Conservation (phyloP, 2,113 vertebrate species). For the Telmatochromis sp. region DNA sequence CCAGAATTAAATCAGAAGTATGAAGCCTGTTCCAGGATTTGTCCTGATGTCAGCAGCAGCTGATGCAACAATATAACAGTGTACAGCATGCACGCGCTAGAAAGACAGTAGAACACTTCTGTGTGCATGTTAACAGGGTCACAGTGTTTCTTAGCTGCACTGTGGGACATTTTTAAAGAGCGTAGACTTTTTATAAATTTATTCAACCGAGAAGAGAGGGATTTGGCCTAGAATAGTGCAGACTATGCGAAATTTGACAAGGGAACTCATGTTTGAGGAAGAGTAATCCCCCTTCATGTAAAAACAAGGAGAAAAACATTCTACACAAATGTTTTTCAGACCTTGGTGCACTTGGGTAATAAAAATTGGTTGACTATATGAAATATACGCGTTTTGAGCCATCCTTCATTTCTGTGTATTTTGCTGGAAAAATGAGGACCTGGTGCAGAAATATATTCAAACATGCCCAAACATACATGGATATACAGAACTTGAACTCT, state of each 20-base stretch:
- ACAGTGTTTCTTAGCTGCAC: background rate
- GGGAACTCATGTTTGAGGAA: slow-evolving; percentile 21
- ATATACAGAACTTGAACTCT: background rate
- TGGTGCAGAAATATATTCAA: background rate
- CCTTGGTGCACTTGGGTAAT: background rate
- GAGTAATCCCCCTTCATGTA: slow-evolving; percentile 1
- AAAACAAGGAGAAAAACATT: background rate
- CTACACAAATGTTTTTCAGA: background rate
- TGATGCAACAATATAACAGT: background rate
- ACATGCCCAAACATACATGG: background rate
- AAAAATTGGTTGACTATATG: background rate
- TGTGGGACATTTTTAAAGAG: background rate
- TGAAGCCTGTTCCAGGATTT: background rate
- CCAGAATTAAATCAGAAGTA: background rate
- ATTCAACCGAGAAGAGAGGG: background rate
- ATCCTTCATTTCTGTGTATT: background rate
- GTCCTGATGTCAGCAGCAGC: background rate
- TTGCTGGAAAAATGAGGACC: background rate
- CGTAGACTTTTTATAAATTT: background rate
- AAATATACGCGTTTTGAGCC: background rate
- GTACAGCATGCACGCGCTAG: no score
- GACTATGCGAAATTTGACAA: slow-evolving; percentile 15
- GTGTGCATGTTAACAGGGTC: background rate
- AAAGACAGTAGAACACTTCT: background rate
- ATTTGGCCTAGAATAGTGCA: slow-evolving; percentile 2